Evolutionary conservation across 2,797 vertebrate genomes (phyloP).

Genomic region (Enteromius argenteus): DNA sequence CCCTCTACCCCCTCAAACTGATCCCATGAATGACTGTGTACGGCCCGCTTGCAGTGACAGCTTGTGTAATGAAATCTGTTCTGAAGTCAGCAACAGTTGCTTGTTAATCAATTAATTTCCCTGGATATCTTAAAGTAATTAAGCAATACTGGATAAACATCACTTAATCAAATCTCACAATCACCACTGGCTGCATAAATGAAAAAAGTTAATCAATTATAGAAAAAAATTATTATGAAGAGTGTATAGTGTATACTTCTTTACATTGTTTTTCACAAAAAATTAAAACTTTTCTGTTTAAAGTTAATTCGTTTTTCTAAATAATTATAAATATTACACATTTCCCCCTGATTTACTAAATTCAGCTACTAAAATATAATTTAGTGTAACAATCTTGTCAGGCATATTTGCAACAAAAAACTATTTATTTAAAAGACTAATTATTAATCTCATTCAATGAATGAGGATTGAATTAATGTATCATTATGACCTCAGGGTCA

Average conservation of each 20-base stretch:
- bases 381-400: no score
- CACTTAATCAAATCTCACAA: neutral
- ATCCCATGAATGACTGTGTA: conserved; percentile 21
- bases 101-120: conserved; percentile 17
- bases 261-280: no score
- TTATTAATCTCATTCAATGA: neutral
- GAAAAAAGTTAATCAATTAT: neutral
- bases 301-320: no score
- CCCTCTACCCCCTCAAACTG: conserved; percentile 41
- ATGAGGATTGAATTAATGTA: neutral
- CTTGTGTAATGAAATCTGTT: conserved; percentile 7
- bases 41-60: neutral
- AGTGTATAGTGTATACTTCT: neutral
- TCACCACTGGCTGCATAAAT: neutral
- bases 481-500: neutral
- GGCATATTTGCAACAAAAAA: no score
- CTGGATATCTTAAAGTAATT: neutral
- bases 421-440: no score
- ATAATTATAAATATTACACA: no score
- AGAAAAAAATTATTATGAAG: neutral
- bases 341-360: no score
- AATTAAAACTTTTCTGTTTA: no score
- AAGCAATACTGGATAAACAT: neutral
- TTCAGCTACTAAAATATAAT: no score
- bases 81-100: neutral